Percentiles rank a stretch among this genome's conserved stretches.
Evolutionary conservation across 2,113 vertebrate genomes (phyloP).

Genomic region (Mohoua ochrocephala): DNA sequence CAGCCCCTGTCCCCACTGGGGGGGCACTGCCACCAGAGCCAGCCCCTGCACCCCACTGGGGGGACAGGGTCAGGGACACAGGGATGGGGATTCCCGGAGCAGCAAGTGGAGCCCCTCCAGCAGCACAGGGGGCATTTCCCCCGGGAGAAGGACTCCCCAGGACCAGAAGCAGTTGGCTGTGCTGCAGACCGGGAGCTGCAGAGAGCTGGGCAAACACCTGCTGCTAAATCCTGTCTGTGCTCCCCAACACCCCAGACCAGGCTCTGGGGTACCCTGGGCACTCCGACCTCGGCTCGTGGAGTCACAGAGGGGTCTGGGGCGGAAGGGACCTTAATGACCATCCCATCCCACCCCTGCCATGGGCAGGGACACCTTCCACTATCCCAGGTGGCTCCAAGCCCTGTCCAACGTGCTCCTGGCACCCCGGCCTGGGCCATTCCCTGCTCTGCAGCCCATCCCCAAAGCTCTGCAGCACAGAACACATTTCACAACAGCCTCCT

Average conservation of each 20-base stretch:
- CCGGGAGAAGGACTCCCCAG: rapidly evolving
- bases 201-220: neutral
- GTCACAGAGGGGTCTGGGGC: neutral
- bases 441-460: neutral
- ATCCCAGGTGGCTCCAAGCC: neutral
- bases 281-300: neutral
- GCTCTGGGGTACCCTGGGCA: neutral
- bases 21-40: neutral
- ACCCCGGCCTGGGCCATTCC: no score
- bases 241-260: rapidly evolving
- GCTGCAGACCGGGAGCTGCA: neutral
- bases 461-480: neutral
- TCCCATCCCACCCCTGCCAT: neutral
- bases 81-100: neutral
- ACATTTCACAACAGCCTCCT: rapidly evolving
- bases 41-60: no score
- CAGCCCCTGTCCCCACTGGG: no score
- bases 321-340: neutral
- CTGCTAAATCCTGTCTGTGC: neutral
- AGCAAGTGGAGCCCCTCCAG: neutral
- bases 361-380: neutral
- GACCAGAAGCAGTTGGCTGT: rapidly evolving
- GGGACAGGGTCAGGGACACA: neutral
- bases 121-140: rapidly evolving
- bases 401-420: neutral